These are phyloP conservation scores for Stegodyphus dumicola DNA, from an alignment of 1,140 invertebrate species.

Conservation along the genomic window DNA sequence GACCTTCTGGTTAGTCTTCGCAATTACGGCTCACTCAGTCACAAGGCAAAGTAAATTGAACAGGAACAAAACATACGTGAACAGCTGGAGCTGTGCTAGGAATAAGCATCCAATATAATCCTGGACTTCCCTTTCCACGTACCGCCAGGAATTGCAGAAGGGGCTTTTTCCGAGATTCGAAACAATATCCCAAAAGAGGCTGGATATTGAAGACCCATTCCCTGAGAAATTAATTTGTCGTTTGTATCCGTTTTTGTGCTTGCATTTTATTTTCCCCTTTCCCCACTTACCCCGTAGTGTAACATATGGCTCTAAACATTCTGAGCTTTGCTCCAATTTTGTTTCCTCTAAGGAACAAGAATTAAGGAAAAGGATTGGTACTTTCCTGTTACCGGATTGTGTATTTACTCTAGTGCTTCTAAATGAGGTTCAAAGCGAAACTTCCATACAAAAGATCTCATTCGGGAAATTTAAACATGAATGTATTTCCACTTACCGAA, in stretches of 20 bases:
- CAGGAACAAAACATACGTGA: background rate
- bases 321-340: too few relatives aligned
- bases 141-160: background rate
- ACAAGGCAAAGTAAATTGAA: background rate
- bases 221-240: constrained; percentile 18
- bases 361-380: too few relatives aligned
- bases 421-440: too few relatives aligned
- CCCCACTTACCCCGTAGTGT: background rate
- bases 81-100: constrained; percentile 1
- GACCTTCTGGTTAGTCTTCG: background rate
- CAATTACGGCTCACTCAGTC: background rate
- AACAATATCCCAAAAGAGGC: background rate
- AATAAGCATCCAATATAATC: constrained; percentile 15
- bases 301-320: too few relatives aligned
- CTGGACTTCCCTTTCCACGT: background rate
- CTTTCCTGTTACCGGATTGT: too few relatives aligned
- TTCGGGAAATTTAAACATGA: too few relatives aligned
- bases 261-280: background rate
- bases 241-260: background rate
- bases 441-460: too few relatives aligned
- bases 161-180: background rate
- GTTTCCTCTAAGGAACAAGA: too few relatives aligned
- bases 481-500: too few relatives aligned
- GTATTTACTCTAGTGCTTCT: too few relatives aligned
- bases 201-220: background rate